Evolutionary conservation across 2,888 invertebrate genomes (phyloP).

Genomic region (Campoplex nolae): DNA sequence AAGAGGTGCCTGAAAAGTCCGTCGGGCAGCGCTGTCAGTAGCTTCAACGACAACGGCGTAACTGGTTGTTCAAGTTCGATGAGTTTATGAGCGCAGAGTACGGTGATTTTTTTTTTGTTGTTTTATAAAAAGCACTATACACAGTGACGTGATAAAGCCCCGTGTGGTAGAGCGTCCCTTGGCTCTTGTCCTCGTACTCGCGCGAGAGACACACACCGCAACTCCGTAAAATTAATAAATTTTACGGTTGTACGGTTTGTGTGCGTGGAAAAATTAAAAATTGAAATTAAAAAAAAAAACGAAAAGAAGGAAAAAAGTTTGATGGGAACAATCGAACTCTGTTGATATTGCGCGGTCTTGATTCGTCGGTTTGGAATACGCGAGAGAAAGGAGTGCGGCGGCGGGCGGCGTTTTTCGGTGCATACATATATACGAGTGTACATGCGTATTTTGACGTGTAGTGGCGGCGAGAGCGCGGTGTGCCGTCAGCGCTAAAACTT

Average conservation of each 20-base stretch:
- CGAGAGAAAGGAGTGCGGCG: neutral
- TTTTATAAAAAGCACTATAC: slow-evolving; percentile 14
- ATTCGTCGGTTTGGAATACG: slow-evolving; percentile 13
- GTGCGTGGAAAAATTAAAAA: slow-evolving; percentile 22
- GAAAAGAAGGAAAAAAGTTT: neutral
- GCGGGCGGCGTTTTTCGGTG: slow-evolving; percentile 3
- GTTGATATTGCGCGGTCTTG: slow-evolving; percentile 12
- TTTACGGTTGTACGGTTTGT: slow-evolving; percentile 49
- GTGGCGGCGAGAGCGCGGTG: slow-evolving; percentile 7
- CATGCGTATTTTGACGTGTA: slow-evolving; percentile 17
- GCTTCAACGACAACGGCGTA: neutral
- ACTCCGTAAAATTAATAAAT: slow-evolving; percentile 41
- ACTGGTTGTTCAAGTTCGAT: slow-evolving; percentile 29
- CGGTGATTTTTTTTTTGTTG: slow-evolving; percentile 3
- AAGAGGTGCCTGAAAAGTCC: neutral
- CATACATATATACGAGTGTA: neutral
- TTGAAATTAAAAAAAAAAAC: neutral
- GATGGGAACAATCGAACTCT: slow-evolving; percentile 16
- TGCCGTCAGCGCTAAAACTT: slow-evolving; percentile 63
- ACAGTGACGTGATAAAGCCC: slow-evolving; percentile 55
- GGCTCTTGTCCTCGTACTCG: slow-evolving; percentile 48
- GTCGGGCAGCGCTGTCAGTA: slow-evolving; percentile 9
- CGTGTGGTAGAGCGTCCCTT: slow-evolving; percentile 50
- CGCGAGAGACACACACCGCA: slow-evolving; percentile 37
- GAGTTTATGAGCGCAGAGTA: slow-evolving; percentile 55